Evolutionary conservation across 35 echinoderm and acorn worm species (phyloP).

Genomic region (Anneissia japonica): DNA sequence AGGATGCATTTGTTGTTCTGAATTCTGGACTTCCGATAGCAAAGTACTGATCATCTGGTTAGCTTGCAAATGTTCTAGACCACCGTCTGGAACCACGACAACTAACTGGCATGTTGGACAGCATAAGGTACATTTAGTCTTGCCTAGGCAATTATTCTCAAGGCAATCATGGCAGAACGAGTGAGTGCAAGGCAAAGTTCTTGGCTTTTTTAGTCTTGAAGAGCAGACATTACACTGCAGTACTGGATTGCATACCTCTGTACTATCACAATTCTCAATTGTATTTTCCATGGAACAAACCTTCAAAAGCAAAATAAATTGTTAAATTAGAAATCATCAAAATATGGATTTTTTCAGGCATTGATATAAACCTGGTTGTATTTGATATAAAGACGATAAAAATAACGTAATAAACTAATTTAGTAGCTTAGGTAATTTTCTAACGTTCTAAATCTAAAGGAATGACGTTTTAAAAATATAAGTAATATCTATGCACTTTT

Average conservation of each 20-base stretch:
- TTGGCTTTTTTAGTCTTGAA: background rate
- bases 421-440: too few relatives aligned
- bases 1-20: background rate
- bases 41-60: background rate
- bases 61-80: background rate
- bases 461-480: too few relatives aligned
- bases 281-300: too few relatives aligned
- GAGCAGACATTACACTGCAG: background rate
- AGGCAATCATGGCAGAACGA: background rate
- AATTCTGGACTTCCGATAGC: background rate
- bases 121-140: background rate
- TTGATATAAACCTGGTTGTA: too few relatives aligned
- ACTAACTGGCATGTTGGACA: background rate
- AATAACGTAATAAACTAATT: too few relatives aligned
- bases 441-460: too few relatives aligned
- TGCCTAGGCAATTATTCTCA: background rate
- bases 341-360: too few relatives aligned
- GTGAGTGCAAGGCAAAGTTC: background rate
- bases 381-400: too few relatives aligned
- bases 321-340: too few relatives aligned
- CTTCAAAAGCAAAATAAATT: too few relatives aligned
- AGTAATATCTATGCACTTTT: too few relatives aligned
- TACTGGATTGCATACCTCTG: background rate
- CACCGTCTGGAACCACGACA: background rate
- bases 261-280: too few relatives aligned